A percentile compares a stretch with the other conserved stretches of the same genome.
phyloP scores from a whole-genome alignment of 2,888 invertebrate species.

The Axea sp. region DNA sequence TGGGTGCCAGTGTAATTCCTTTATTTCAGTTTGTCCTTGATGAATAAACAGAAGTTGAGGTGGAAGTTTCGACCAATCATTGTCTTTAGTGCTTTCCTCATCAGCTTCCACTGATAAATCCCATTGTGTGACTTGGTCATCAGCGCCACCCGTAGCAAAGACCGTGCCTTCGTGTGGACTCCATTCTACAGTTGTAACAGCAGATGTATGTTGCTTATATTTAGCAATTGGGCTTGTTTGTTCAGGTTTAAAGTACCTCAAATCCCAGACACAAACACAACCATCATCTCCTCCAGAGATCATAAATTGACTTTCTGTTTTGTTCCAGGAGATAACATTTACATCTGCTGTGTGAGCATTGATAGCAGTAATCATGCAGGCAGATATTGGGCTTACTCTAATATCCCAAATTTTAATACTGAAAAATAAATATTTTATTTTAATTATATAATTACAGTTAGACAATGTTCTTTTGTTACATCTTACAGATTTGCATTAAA shows the following conservation, averaged over 20 bases:
- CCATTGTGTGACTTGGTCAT: constrained; percentile 98
- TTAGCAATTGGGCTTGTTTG: constrained; percentile 88
- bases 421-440: constrained; percentile 44
- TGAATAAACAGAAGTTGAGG: constrained; percentile 98
- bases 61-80: constrained; percentile 84
- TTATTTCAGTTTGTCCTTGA: constrained; percentile 98
- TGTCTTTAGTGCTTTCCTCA: constrained; percentile 81
- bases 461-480: too few species aligned
- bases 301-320: constrained; percentile 84
- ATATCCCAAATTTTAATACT: constrained; percentile 97
- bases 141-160: constrained; percentile 94
- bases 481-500: too few species aligned
- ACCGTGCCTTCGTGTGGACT: constrained; percentile 95
- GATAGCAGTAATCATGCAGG: constrained; percentile 93
- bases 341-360: constrained; percentile 95
- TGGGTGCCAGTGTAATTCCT: constrained; percentile 99
- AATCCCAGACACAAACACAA: constrained; percentile 95
- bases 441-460: neutral
- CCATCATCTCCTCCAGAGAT: constrained; percentile 96
- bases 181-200: constrained; percentile 98
- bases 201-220: constrained; percentile 96
- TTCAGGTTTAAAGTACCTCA: constrained; percentile 89
- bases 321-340: constrained; percentile 99
- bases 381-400: constrained; percentile 90
- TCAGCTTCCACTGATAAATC: constrained; percentile 95